Evolutionary conservation across 2,113 vertebrate species (phyloP).

Genomic region (Scopus umbretta): DNA sequence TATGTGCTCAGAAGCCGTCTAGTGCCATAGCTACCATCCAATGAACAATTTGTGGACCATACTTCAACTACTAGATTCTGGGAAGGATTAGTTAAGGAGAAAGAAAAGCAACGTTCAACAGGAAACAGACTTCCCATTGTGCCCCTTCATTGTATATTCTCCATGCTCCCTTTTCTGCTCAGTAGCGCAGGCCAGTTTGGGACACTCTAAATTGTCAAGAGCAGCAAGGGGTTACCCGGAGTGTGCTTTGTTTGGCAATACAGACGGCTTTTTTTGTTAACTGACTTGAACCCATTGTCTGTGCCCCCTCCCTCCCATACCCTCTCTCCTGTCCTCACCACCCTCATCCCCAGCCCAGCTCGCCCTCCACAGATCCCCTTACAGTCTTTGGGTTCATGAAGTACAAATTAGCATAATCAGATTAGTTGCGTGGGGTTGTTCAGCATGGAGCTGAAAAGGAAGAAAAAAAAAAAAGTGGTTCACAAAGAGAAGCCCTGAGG

Average conservation of each 20-base stretch:
- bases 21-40: neutral
- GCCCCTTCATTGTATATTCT: neutral
- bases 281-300: conserved; percentile 60
- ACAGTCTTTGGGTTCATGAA: conserved; percentile 90
- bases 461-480: conserved; percentile 82
- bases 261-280: conserved; percentile 67
- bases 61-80: conserved; percentile 8
- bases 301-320: neutral
- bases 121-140: conserved; percentile 24
- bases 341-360: conserved; percentile 32
- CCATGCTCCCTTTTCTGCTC: neutral
- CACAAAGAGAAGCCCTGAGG: conserved; percentile 81
- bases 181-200: conserved; percentile 13
- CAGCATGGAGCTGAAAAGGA: conserved; percentile 71
- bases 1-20: neutral
- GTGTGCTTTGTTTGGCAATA: conserved; percentile 68
- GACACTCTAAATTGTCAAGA: conserved; percentile 70
- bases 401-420: conserved; percentile 99
- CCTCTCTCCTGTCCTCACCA: conserved; percentile 1
- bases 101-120: neutral
- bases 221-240: conserved; percentile 57
- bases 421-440: conserved; percentile 84
- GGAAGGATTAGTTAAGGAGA: conserved; percentile 1
- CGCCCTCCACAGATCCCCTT: conserved; percentile 69
- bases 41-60: neutral